phyloP scores from a whole-genome alignment of 2,888 invertebrate genomes.

The Amphipyra berbera region DNA sequence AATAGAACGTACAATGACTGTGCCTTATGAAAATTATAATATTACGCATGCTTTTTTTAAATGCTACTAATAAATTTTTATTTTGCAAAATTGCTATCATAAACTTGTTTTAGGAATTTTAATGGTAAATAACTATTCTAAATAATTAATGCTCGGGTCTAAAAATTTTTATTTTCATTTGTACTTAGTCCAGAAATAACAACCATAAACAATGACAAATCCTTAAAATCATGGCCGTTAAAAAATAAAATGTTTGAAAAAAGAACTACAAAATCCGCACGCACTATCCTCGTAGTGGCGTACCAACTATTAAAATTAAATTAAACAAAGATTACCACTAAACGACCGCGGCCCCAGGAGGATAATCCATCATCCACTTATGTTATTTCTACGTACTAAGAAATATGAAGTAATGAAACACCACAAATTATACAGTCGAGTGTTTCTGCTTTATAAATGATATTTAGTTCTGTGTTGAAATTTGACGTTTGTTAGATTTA shows the following conservation, averaged over 20 bases:
- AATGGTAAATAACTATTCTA: not conserved
- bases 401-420: constrained; percentile 82
- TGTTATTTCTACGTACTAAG: constrained; percentile 66
- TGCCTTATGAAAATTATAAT: constrained; percentile 21
- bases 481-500: constrained; percentile 59
- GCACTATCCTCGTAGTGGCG: constrained; percentile 68
- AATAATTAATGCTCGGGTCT: not conserved
- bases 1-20: constrained; percentile 39
- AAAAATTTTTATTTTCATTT: too few relatives aligned
- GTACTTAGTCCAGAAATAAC: not conserved
- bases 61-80: constrained; percentile 11
- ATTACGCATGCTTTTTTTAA: not conserved
- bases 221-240: constrained; percentile 1
- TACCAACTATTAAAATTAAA: constrained; percentile 82
- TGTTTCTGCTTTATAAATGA: constrained; percentile 63
- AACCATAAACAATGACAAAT: not conserved
- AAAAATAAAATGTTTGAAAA: constrained; percentile 15
- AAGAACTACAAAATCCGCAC: constrained; percentile 47
- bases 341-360: constrained; percentile 66
- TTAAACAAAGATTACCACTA: constrained; percentile 82
- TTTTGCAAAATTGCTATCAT: constrained; percentile 10
- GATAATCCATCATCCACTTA: constrained; percentile 77
- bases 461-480: constrained; percentile 59
- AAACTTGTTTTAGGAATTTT: constrained; percentile 6
- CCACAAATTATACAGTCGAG: constrained; percentile 69